Evolutionary conservation across 2,888 invertebrate species (phyloP).

Genomic region (Mythimna ferrago): DNA sequence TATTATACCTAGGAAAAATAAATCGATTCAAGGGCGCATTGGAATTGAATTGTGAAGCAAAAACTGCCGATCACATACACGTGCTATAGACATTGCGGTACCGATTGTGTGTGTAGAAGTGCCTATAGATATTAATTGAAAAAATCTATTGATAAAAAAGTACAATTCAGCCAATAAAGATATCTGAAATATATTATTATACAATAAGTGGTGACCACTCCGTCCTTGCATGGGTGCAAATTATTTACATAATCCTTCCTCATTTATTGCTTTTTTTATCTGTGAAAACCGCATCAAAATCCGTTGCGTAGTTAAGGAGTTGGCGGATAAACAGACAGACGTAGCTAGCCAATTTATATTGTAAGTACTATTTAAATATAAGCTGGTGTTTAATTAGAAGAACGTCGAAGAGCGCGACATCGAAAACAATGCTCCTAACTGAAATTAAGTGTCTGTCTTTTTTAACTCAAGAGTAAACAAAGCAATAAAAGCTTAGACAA

Average conservation of each 20-base stretch:
- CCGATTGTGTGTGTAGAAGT: constrained; percentile 5
- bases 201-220: too few relatives aligned
- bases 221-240: too few relatives aligned
- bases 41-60: constrained; percentile 57
- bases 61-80: constrained; percentile 41
- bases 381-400: not conserved
- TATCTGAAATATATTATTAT: not conserved
- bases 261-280: too few relatives aligned
- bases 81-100: constrained; percentile 13
- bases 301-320: too few relatives aligned
- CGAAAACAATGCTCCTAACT: constrained; percentile 5
- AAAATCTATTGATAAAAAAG: constrained; percentile 7
- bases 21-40: constrained; percentile 65
- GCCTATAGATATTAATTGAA: constrained; percentile 2
- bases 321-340: too few relatives aligned
- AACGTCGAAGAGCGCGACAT: not conserved
- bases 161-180: constrained; percentile 5
- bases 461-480: constrained; percentile 26
- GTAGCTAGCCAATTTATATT: too few relatives aligned
- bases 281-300: too few relatives aligned
- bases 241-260: too few relatives aligned
- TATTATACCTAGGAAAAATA: constrained; percentile 44
- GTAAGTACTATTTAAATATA: too few relatives aligned
- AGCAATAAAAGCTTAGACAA: constrained; percentile 48
- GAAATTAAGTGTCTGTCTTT: constrained; percentile 36